Conservation (phyloP, 2,888 invertebrate genomes). For the Drosophila leonis region DNA sequence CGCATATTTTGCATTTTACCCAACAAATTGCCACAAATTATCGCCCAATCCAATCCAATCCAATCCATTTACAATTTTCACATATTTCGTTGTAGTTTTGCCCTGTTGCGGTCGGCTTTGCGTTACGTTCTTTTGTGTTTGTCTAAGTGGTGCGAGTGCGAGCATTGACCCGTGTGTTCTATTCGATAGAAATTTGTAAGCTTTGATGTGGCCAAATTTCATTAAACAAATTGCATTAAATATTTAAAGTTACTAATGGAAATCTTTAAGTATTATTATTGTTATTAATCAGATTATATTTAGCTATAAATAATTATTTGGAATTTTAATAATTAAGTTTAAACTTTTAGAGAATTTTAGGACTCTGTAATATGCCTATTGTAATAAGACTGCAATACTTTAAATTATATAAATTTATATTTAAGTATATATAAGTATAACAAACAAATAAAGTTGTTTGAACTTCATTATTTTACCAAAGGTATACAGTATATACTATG, state of each 20-base stretch:
- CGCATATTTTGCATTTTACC: constrained; percentile 31
- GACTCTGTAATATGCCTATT: neutral
- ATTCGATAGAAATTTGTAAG: neutral
- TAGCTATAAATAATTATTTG: constrained; percentile 1
- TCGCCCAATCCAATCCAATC: constrained; percentile 9
- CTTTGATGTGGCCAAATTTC: constrained; percentile 69
- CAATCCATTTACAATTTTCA: constrained; percentile 27
- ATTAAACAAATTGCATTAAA: constrained; percentile 61
- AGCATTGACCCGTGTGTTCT: neutral
- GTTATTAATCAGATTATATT: constrained; percentile 10
- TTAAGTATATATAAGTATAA: neutral
- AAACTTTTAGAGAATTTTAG: neutral
- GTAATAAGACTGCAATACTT: neutral
- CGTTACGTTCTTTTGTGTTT: neutral
- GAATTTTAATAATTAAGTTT: neutral
- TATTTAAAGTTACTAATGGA: constrained; percentile 20
- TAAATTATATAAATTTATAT: neutral
- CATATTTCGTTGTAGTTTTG: constrained; percentile 44
- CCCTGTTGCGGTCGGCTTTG: neutral
- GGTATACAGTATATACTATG: neutral
- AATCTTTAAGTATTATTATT: neutral
- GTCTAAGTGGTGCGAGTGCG: constrained; percentile 9
- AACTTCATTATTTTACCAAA: neutral
- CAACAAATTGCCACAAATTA: constrained; percentile 31
- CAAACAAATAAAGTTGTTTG: neutral